Conservation (phyloP, 2,113 vertebrate genomes). For the Cromileptes altivelis region DNA sequence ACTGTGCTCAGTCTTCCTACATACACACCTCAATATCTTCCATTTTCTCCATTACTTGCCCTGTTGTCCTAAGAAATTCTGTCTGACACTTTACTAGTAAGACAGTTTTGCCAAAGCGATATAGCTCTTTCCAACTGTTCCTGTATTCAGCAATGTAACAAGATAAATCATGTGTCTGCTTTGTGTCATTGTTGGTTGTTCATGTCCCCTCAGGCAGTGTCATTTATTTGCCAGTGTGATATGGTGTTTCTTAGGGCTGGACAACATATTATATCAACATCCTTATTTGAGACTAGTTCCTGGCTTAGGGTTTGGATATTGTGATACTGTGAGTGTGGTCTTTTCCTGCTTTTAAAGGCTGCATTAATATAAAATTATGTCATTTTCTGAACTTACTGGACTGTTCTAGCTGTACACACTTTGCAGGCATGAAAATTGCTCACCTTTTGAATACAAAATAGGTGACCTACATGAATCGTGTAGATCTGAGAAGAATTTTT, state of each 20-base stretch:
- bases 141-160: not conserved
- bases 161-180: conserved; percentile 2
- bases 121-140: not conserved
- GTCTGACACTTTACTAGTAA: not conserved
- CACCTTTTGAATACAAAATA: too few relatives aligned
- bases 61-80: not conserved
- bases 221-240: conserved; percentile 17
- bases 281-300: too few relatives aligned
- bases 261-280: too few relatives aligned
- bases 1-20: not conserved
- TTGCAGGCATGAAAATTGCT: too few relatives aligned
- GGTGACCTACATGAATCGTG: too few relatives aligned
- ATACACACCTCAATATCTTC: not conserved
- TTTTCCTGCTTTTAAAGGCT: too few relatives aligned
- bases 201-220: not conserved
- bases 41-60: not conserved
- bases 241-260: not conserved
- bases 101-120: conserved; percentile 5
- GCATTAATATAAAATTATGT: too few relatives aligned
- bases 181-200: not conserved
- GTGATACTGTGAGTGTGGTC: too few relatives aligned
- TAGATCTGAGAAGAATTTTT: too few relatives aligned
- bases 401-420: too few relatives aligned
- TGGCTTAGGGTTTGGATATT: too few relatives aligned
- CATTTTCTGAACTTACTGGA: too few relatives aligned